phyloP scores from a whole-genome alignment of 2,113 vertebrate species.

The Xenus cinereus region DNA sequence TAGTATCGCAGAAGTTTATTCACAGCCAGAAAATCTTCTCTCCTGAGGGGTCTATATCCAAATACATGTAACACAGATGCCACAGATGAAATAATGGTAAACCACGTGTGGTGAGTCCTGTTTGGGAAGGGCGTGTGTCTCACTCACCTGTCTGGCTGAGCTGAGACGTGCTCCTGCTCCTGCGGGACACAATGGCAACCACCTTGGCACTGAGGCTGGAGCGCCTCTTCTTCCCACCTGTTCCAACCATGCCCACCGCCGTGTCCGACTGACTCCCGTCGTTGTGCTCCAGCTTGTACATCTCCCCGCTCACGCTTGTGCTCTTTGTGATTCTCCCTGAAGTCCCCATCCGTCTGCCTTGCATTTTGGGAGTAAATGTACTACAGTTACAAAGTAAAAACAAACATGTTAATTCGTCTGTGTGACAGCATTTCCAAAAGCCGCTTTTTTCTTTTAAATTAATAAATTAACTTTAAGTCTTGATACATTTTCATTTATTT shows the following conservation, averaged over 20 bases:
- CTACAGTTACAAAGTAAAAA: conserved; percentile 83
- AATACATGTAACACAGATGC: not conserved
- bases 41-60: not conserved
- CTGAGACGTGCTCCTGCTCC: conserved; percentile 95
- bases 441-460: not conserved
- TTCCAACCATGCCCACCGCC: conserved; percentile 89
- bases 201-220: conserved; percentile 95
- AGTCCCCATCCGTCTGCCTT: conserved; percentile 88
- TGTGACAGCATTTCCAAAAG: conserved; percentile 13
- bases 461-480: not conserved
- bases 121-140: not conserved
- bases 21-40: not conserved
- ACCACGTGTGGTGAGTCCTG: not conserved
- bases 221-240: conserved; percentile 91
- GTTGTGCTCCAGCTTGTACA: conserved; percentile 91
- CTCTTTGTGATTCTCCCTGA: conserved; percentile 94
- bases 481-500: not conserved
- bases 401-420: conserved; percentile 72
- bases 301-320: conserved; percentile 95
- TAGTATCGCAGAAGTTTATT: not conserved
- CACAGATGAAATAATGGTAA: not conserved
- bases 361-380: conserved; percentile 86
- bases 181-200: conserved; percentile 91
- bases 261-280: conserved; percentile 99
- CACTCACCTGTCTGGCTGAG: conserved; percentile 94